These are phyloP conservation scores for Strigops habroptila DNA, from an alignment of 2,113 vertebrate species.

Conservation along the genomic window DNA sequence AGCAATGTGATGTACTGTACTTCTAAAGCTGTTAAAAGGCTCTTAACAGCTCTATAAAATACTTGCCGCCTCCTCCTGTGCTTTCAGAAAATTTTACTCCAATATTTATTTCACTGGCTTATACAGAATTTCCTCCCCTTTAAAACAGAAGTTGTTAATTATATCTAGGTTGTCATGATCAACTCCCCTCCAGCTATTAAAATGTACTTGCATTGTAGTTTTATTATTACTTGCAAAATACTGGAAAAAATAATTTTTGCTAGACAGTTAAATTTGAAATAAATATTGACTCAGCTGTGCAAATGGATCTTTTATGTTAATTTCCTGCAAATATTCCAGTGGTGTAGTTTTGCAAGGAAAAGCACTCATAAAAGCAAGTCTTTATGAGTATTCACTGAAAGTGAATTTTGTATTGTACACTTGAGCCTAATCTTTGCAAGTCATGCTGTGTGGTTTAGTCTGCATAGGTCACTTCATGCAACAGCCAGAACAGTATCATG, in stretches of 20 bases:
- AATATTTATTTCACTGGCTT: slow-evolving; percentile 67
- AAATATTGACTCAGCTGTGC: slow-evolving; percentile 30
- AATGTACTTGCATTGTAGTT: slow-evolving; percentile 57
- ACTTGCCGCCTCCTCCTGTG: slow-evolving; percentile 57
- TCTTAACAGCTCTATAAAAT: slow-evolving; percentile 73
- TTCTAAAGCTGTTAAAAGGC: slow-evolving; percentile 70
- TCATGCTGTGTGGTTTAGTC: neutral
- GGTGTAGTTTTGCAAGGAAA: neutral
- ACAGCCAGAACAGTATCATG: neutral
- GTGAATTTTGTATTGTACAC: slow-evolving; percentile 5
- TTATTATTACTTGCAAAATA: slow-evolving; percentile 56
- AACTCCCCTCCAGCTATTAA: slow-evolving; percentile 59
- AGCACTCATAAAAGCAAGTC: neutral
- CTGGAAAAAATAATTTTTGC: slow-evolving; percentile 40
- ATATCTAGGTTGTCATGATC: slow-evolving; percentile 56
- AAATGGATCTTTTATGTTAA: slow-evolving; percentile 48
- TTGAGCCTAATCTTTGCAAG: slow-evolving; percentile 24
- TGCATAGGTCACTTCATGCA: neutral
- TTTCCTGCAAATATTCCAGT: slow-evolving; percentile 42
- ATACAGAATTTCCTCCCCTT: slow-evolving; percentile 64
- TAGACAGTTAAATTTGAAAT: slow-evolving; percentile 49
- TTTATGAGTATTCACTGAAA: slow-evolving; percentile 29
- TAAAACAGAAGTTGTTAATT: slow-evolving; percentile 65
- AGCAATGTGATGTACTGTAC: slow-evolving; percentile 53
- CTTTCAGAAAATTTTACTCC: slow-evolving; percentile 61